These are phyloP conservation scores for Oithona nana DNA, from an alignment of 2,888 invertebrate species.

Conservation along the genomic window DNA sequence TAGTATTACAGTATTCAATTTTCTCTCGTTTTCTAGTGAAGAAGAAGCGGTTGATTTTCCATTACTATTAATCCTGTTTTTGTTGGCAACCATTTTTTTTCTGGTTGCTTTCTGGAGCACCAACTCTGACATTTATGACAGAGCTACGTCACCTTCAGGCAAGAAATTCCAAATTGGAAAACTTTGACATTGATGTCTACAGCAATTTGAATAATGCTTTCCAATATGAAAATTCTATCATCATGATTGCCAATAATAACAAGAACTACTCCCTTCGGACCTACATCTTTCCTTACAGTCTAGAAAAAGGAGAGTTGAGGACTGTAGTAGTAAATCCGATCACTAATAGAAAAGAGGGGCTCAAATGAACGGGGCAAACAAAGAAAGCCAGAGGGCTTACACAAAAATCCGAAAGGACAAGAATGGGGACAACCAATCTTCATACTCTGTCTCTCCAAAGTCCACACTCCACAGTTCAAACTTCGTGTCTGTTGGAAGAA, in stretches of 20 bases:
- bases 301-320: too few species aligned
- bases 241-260: too few species aligned
- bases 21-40: background rate
- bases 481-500: too few species aligned
- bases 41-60: background rate
- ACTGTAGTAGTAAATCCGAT: too few species aligned
- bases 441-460: too few species aligned
- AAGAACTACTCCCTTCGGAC: too few species aligned
- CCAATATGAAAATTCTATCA: background rate
- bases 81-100: background rate
- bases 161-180: background rate
- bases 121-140: background rate
- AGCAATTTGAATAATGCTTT: background rate
- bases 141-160: background rate
- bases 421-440: too few species aligned
- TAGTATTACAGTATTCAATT: background rate
- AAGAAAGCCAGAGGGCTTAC: background rate
- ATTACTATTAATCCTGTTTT: background rate
- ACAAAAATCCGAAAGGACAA: background rate
- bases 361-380: background rate
- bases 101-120: background rate
- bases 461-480: too few species aligned
- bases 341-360: background rate
- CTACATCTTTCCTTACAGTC: too few species aligned
- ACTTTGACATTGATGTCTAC: background rate